phyloP scores from a whole-genome alignment of 2,113 vertebrate species.

The Thermophis baileyi region DNA sequence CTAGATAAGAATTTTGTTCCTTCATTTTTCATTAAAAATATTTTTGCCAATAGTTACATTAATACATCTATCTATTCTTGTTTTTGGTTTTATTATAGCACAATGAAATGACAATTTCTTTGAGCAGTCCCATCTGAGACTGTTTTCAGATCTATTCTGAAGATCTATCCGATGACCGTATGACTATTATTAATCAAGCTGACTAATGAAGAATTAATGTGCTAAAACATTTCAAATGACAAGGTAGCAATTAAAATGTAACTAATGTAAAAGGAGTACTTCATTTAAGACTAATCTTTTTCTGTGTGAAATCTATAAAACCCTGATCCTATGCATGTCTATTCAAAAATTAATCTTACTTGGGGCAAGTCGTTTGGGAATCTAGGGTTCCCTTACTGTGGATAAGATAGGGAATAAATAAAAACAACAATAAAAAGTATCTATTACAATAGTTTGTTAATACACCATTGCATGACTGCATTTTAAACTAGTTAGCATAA shows the following conservation, averaged over 20 bases:
- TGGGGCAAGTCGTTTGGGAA: not conserved
- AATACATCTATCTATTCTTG: not conserved
- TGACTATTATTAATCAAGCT: slow-evolving; percentile 53
- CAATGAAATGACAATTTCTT: not conserved
- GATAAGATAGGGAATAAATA: not conserved
- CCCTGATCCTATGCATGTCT: not conserved
- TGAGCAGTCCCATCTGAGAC: not conserved
- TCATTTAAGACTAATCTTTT: not conserved
- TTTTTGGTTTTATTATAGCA: not conserved
- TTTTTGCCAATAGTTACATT: not conserved
- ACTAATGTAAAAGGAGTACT: slow-evolving; percentile 4
- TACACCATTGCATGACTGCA: slow-evolving; percentile 40
- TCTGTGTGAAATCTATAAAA: not conserved
- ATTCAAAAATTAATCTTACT: not conserved
- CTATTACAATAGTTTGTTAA: slow-evolving; percentile 31
- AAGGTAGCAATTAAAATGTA: slow-evolving; percentile 54
- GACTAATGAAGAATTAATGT: slow-evolving; percentile 62
- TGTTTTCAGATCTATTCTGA: not conserved
- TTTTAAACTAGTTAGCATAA: not conserved
- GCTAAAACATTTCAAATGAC: slow-evolving; percentile 60
- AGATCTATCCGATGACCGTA: slow-evolving; percentile 36
- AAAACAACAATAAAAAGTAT: not conserved
- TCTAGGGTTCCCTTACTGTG: not conserved
- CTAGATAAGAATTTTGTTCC: not conserved
- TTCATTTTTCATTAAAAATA: not conserved